Evolutionary conservation across 2,797 vertebrate genomes (phyloP), one percentile per base, ranked within the genome.

Genomic region (Rhyacichthys aspro): DNA sequence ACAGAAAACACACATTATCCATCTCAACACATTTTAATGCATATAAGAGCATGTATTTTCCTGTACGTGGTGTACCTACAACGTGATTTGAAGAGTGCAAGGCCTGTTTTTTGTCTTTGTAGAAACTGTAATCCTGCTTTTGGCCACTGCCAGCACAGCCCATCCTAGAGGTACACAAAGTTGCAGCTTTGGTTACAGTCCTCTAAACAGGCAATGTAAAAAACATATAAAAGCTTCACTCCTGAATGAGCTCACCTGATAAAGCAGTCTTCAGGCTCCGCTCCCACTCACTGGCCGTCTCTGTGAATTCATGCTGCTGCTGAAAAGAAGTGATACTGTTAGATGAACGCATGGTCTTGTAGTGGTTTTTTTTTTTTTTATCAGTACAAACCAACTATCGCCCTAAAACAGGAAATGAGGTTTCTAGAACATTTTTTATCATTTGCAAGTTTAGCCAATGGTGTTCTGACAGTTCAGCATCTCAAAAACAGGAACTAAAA

Each of bases 131-230:
- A 0, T 67, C 43, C 15, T 56, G 11, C 68, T 84, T 86, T 69
- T 78, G 83, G 32, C 28, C 75, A 79, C 91, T 91, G 68, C 83
- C 89, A 18, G 46, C 5, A 53, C 85, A 86, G 82, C 91, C 91
- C 91, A 92, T 92, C 70, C 89, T 91, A 77, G 39, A 39, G 11
- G 14, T 12, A 11, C 1, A 60, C 38, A 12, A 50, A 57, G 16
- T 8, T 7, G 18, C 17, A 14, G 7, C 5, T 41, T 41, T 41
- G 6, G 32, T 41, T 28, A 10, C 14, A 23, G 11, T 6, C 1
- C 36, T 18, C 5, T 16, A 43, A 18, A 17, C 37, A 39, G 14
- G 2, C 18, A n/a, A 18, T 11, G 15, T 15, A 7, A 42, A 50
- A 16, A 12, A 7, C 8, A 34, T 36, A n/a, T 11, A 17, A 16